Base-by-base conservation (phyloP, 2,888 invertebrate genomes). In the Mythimna albipuncta region DNA sequence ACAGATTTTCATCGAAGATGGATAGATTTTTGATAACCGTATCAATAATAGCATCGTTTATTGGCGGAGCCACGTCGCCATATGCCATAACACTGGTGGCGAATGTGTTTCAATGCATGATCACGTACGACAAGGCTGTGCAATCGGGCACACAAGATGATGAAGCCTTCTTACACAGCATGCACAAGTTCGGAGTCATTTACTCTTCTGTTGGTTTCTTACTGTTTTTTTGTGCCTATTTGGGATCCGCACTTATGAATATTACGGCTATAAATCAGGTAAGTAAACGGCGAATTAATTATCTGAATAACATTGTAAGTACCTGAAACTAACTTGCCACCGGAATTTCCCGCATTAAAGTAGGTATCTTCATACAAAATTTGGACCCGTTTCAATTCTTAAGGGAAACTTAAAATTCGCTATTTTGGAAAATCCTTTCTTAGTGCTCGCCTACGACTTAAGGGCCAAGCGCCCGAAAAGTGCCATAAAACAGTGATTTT, bases 181-280 rank as follows among this genome's bases (percentile, higher is more conserved):
- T 98, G 50, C 90, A 91, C 65, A 71, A 86, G 4, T 98, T 97
- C 90, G 96, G 97, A 0, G 85, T 97, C 9, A 93, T 96, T 66
- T 98, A 98, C 89, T 93, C 96, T 0, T 89, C 96, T 32, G 95
- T 98, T 55, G 98, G 98, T 26, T 84, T 94, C 0, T 88, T 96
- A 0, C 96, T 97, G 91, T 91, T 98, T 16, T 71, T 97, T 1
- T 88, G 97, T 95, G 88, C 88, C 21, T 98, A 98, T 88, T 77
- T 97, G 41, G 97, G 97, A 5, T 96, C 97, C 5, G 96, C 97
- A 11, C 83, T 97, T 4, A 97, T 98, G 89, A 98, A 97, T 91
- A 97, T 97, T 77, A 96, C 97, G 0, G 97, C 98, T 7, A 96
- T 97, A 79, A 97, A 97, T 87, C 98, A 97, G 94, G 97, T 97